Conservation (phyloP, 2,113 vertebrate genomes). For the Syrrhaptes paradoxus region DNA sequence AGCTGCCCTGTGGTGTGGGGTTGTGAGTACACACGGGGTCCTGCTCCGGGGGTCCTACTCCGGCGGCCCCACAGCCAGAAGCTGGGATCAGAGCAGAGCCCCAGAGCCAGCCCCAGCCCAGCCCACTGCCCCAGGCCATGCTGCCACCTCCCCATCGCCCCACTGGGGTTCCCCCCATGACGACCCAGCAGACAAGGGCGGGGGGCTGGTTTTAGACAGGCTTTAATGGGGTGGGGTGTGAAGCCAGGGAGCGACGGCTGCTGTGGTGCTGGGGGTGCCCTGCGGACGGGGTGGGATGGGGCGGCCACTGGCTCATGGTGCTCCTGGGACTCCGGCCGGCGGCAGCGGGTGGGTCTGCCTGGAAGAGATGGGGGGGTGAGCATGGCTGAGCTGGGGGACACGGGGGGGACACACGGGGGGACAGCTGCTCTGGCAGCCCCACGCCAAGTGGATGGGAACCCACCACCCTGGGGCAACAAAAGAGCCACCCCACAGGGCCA, state of each 20-base stretch:
- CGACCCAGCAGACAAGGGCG: not conserved
- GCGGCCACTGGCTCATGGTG: fast-evolving
- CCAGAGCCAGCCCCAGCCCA: not conserved
- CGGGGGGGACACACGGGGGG: fast-evolving
- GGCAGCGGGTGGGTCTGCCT: not conserved
- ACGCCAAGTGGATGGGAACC: not conserved
- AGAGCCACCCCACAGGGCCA: not conserved
- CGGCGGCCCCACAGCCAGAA: not conserved
- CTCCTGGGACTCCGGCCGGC: fast-evolving
- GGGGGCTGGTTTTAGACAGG: not conserved
- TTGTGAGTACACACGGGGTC: fast-evolving
- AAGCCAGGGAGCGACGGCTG: not conserved
- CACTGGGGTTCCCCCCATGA: fast-evolving
- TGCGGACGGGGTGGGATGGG: not conserved
- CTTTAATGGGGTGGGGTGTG: not conserved
- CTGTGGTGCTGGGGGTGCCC: not conserved
- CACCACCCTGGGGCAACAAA: no score
- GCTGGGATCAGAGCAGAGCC: not conserved
- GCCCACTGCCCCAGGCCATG: fast-evolving
- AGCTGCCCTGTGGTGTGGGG: not conserved
- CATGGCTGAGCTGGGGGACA: not conserved
- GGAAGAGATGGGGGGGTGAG: not conserved
- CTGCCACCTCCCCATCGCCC: fast-evolving
- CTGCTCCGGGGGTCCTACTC: not conserved
- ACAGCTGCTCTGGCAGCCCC: not conserved